Evolutionary conservation across 2,888 invertebrate genomes (phyloP).

Genomic region (Adelognathus sp.): DNA sequence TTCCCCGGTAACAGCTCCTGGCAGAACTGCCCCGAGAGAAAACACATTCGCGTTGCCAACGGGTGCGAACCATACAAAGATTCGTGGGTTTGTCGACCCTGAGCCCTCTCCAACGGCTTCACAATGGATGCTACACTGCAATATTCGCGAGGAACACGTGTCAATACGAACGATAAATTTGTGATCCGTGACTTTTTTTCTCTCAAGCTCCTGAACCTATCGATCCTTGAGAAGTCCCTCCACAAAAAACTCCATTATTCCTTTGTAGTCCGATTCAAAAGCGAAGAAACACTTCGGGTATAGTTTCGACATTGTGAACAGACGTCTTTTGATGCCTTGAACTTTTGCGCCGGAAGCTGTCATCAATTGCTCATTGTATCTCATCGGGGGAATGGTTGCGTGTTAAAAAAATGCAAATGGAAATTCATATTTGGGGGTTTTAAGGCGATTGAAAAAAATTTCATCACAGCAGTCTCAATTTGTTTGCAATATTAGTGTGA

Average conservation of each 20-base stretch:
- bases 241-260: background rate
- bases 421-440: too few species aligned
- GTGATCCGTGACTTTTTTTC: slow-evolving; percentile 6
- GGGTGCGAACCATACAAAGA: slow-evolving; percentile 28
- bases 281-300: too few species aligned
- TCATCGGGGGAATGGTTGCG: too few species aligned
- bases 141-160: slow-evolving; percentile 24
- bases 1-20: background rate
- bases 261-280: background rate
- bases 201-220: background rate
- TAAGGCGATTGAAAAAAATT: too few species aligned
- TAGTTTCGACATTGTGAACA: too few species aligned
- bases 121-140: slow-evolving; percentile 28
- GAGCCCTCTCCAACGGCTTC: slow-evolving; percentile 32
- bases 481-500: too few species aligned
- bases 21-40: background rate
- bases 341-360: too few species aligned
- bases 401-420: too few species aligned
- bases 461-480: too few species aligned
- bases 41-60: slow-evolving; percentile 13
- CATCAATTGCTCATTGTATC: too few species aligned
- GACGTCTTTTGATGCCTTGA: too few species aligned
- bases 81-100: slow-evolving; percentile 31
- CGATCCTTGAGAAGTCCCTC: background rate
- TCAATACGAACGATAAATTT: slow-evolving; percentile 23